A percentile compares a stretch with the other conserved stretches of the same genome.
These are phyloP conservation scores for Triops longicaudatus DNA, from an alignment of 1,140 invertebrate species.

Conservation along the genomic window DNA sequence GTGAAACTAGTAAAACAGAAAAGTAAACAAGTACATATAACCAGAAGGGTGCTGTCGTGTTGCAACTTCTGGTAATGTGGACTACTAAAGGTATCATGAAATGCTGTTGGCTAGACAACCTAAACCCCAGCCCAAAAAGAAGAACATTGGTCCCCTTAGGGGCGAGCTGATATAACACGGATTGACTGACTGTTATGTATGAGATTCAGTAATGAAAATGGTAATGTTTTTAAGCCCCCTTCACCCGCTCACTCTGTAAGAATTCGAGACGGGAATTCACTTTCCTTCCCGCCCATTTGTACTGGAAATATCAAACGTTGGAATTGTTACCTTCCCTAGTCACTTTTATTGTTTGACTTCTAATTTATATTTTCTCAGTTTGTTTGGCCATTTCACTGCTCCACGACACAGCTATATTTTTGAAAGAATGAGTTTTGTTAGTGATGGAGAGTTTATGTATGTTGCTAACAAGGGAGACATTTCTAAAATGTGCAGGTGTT, in stretches of 20 bases:
- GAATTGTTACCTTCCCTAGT: neutral
- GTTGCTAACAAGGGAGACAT: too few relatives aligned
- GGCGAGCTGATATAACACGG: neutral
- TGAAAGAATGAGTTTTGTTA: too few relatives aligned
- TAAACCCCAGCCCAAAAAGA: neutral
- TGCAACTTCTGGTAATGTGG: neutral
- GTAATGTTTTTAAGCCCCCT: neutral
- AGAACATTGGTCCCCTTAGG: neutral
- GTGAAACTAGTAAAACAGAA: neutral
- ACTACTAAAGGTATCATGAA: neutral
- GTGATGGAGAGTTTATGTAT: too few relatives aligned
- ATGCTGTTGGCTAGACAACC: constrained; percentile 1
- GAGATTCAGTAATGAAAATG: constrained; percentile 1
- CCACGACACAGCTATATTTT: too few relatives aligned
- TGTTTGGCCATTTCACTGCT: too few relatives aligned
- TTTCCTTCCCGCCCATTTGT: neutral
- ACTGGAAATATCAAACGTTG: neutral
- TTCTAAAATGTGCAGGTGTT: too few relatives aligned
- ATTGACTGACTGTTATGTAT: constrained; percentile 3
- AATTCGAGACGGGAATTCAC: neutral
- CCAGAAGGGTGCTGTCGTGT: neutral
- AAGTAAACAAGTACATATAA: neutral
- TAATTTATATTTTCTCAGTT: too few relatives aligned
- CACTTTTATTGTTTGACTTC: neutral
- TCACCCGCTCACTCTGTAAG: too few relatives aligned